phyloP scores from a whole-genome alignment of 2,113 vertebrate genomes.

The Plectropomus leopardus region DNA sequence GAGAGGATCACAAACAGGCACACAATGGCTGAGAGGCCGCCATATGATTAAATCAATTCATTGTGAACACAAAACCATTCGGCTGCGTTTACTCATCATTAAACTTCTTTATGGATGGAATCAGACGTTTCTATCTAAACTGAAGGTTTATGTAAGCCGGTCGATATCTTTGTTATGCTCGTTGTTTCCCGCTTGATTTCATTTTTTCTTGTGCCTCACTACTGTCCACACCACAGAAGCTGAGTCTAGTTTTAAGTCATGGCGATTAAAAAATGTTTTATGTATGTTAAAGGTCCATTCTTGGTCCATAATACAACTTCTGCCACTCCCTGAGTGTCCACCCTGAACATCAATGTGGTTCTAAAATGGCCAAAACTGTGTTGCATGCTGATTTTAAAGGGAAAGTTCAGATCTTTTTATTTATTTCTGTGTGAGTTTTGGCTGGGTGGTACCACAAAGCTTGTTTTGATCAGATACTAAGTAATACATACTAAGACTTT shows the following conservation, averaged over 20 bases:
- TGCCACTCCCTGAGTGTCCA: not conserved
- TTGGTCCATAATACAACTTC: not conserved
- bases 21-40: slow-evolving; percentile 23
- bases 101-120: slow-evolving; percentile 26
- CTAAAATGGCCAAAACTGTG: not conserved
- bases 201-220: not conserved
- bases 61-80: slow-evolving; percentile 40
- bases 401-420: too few relatives aligned
- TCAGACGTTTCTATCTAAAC: slow-evolving; percentile 40
- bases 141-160: not conserved
- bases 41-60: slow-evolving; percentile 28
- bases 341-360: not conserved
- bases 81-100: slow-evolving; percentile 26
- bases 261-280: not conserved
- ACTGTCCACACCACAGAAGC: not conserved
- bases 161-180: slow-evolving; percentile 17
- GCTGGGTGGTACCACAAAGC: too few relatives aligned
- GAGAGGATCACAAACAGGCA: slow-evolving; percentile 14
- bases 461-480: too few relatives aligned
- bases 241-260: not conserved
- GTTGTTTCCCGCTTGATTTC: not conserved
- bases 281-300: not conserved
- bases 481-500: too few relatives aligned
- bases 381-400: not conserved
- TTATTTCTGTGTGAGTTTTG: too few relatives aligned